These are phyloP conservation scores for Heliconius hortense DNA, from an alignment of 2,888 invertebrate species.

Conservation along the genomic window DNA sequence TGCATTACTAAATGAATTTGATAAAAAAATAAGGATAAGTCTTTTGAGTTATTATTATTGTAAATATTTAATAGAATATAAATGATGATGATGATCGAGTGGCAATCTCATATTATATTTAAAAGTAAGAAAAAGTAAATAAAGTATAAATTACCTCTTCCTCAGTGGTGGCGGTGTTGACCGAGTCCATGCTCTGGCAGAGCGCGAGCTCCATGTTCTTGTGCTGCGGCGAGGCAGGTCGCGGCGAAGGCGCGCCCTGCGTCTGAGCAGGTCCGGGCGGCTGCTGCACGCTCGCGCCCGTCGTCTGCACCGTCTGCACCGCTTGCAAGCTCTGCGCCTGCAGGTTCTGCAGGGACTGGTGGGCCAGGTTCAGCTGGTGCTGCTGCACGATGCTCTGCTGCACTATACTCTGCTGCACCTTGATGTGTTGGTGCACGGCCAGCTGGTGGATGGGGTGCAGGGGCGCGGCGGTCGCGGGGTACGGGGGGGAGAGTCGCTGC, in stretches of 20 bases:
- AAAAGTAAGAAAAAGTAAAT: no score
- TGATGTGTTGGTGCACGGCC: conserved; percentile 76
- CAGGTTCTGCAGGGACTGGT: conserved; percentile 72
- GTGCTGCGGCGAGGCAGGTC: conserved; percentile 70
- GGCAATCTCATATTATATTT: neutral
- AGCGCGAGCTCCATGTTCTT: conserved; percentile 86
- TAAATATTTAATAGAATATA: neutral
- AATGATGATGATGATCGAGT: neutral
- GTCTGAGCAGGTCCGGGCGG: conserved; percentile 67
- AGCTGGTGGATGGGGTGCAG: conserved; percentile 76
- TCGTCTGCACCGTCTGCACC: conserved; percentile 52
- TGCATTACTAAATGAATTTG: neutral
- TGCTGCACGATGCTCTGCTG: conserved; percentile 78
- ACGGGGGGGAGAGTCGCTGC: conserved; percentile 83
- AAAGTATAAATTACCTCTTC: conserved; percentile 89
- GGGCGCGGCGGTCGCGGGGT: conserved; percentile 76
- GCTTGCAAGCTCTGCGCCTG: conserved; percentile 66
- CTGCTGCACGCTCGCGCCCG: conserved; percentile 67
- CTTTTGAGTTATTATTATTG: neutral
- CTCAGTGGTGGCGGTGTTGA: conserved; percentile 96
- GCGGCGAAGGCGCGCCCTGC: conserved; percentile 72
- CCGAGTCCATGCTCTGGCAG: conserved; percentile 98
- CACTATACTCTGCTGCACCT: conserved; percentile 77
- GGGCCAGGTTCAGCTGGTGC: conserved; percentile 76
- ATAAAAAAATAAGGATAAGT: neutral